A percentile compares a stretch with the other conserved stretches of the same genome.
phyloP scores from a whole-genome alignment of 2,888 invertebrate species.

The Biston betularia region DNA sequence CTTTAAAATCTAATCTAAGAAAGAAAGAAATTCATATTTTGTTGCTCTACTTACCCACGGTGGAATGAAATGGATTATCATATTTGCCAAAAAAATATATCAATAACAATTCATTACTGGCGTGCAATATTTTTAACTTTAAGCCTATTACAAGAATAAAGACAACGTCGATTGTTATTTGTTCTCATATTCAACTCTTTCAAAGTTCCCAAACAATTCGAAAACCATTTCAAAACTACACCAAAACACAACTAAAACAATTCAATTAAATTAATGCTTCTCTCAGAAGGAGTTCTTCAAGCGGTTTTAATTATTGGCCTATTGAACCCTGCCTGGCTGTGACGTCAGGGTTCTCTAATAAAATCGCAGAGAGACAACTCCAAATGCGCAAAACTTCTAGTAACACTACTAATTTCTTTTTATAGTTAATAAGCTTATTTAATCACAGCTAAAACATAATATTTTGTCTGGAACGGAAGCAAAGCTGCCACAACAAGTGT shows the following conservation, averaged over 20 bases:
- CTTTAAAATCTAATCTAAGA: too few species aligned
- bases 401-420: too few species aligned
- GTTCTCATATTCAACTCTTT: not conserved
- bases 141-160: not conserved
- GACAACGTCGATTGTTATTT: not conserved
- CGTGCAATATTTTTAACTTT: too few species aligned
- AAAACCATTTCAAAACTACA: constrained; percentile 24
- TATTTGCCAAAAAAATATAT: too few species aligned
- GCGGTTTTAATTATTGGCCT: constrained; percentile 81
- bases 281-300: constrained; percentile 65
- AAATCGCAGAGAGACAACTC: not conserved
- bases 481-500: too few species aligned
- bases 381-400: not conserved
- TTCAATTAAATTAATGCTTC: constrained; percentile 75
- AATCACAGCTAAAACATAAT: too few species aligned
- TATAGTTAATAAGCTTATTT: too few species aligned
- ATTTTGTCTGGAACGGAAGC: too few species aligned
- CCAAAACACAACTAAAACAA: constrained; percentile 63
- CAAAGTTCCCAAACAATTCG: constrained; percentile 13
- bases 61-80: too few species aligned
- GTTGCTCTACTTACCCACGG: too few species aligned
- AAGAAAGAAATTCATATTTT: too few species aligned
- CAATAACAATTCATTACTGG: too few species aligned
- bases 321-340: constrained; percentile 74
- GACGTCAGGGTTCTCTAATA: constrained; percentile 76